Evolutionary conservation across 2,888 invertebrate species (phyloP), one percentile per base, ranked within the genome.

Genomic region (Chaetoderma sp.): DNA sequence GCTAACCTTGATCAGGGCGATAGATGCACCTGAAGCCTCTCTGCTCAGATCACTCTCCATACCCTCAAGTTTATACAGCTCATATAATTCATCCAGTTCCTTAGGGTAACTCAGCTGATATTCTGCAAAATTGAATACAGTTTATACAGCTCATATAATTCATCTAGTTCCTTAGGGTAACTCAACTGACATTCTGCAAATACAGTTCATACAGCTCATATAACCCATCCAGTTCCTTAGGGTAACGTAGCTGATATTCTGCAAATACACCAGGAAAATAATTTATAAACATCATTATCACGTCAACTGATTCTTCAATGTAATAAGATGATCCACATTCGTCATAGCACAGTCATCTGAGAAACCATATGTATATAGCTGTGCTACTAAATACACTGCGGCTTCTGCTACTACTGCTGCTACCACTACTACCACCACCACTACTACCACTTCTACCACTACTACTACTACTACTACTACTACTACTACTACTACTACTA

Each of bases 11-110:
- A 68, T 49, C 56, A 68, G 65, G 3, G 70, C 60, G 25, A 69
- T 67, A n/a, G 72, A 59, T 42, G 70, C 62, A 23, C 69, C 71
- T 0, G 77, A 73, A 23, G 80, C 81, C 36, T 78, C 78, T 25
- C 75, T 68, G 44, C 75, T 74, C 18, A 80, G 60, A 27, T 73
- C 65, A 47, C 72, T 67, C n/a, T 78, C 76, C 4, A 76, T 73
- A 32, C 65, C 68, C 65, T 85, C 83, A 60, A 78, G 68, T 32
- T 74, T 72, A 67, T 85, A 85, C 63, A 85, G 70, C 25, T 82
- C 81, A 67, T 80, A 82, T 39, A 85, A 65, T 30, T 83, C 83
- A 36, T 83, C 81, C 42, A 85, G 72, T 47, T 85, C 84, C 60
- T 77, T 75, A 1, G 84, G 78, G 28, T 75, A 69, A 1, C 60